phyloP scores from a whole-genome alignment of 2,113 vertebrate species.

The Opisthocomus hoazin region DNA sequence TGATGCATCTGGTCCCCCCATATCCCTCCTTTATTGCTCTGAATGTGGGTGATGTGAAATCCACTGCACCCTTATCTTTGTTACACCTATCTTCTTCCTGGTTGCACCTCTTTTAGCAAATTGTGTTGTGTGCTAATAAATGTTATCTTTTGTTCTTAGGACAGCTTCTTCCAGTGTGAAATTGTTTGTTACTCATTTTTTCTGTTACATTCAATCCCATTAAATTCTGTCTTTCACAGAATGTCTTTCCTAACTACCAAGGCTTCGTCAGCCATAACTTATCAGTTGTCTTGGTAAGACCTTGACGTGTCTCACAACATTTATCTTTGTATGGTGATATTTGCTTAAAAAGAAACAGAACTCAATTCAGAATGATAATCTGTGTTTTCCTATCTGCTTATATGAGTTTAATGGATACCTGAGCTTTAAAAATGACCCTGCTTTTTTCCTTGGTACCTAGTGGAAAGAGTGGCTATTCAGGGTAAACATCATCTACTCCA shows the following conservation, averaged over 20 bases:
- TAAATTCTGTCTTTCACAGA: not conserved
- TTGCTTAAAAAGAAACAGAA: not conserved
- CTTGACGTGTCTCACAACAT: not conserved
- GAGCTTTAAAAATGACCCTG: not conserved
- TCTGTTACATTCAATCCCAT: not conserved
- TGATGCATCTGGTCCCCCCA: not conserved
- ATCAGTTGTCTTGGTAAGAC: not conserved
- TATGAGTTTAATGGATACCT: not conserved
- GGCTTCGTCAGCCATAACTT: not conserved
- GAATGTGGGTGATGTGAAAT: not conserved
- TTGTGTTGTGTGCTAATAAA: not conserved
- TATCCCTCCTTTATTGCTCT: not conserved
- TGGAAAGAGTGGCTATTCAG: not conserved
- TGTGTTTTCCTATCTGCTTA: not conserved
- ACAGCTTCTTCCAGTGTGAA: not conserved
- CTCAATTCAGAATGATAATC: not conserved
- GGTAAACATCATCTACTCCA: not conserved
- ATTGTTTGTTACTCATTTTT: not conserved
- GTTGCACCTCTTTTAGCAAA: not conserved
- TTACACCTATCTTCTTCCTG: not conserved
- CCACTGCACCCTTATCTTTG: not conserved
- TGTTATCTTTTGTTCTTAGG: conserved; percentile 2
- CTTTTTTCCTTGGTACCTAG: not conserved
- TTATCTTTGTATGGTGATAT: not conserved
- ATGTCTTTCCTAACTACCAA: not conserved